Conservation (phyloP, 1,140 invertebrate genomes). For the Dinoponera quadriceps region DNA sequence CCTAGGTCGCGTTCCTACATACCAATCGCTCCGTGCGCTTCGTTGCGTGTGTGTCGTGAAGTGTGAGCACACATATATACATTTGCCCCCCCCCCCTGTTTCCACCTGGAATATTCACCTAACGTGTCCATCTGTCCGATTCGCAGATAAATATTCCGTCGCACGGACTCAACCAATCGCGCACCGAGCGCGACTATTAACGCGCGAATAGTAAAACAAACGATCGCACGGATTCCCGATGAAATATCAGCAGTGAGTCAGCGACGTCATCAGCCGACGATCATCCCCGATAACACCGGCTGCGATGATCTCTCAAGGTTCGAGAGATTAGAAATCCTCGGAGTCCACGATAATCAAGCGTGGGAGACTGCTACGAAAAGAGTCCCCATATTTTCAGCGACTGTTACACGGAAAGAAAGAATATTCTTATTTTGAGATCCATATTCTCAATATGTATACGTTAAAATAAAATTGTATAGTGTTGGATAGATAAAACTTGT, state of each 20-base stretch:
- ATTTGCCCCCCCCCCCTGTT: too few relatives aligned
- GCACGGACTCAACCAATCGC: background rate
- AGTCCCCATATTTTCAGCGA: too few relatives aligned
- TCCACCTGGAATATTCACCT: constrained; percentile 21
- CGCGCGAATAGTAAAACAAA: constrained; percentile 38
- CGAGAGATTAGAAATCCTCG: background rate
- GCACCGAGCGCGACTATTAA: constrained; percentile 19
- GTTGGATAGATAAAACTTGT: too few relatives aligned
- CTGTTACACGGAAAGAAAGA: too few relatives aligned
- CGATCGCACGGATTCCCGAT: constrained; percentile 30
- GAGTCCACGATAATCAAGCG: background rate
- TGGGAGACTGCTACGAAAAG: background rate
- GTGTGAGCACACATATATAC: background rate
- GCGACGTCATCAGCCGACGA: background rate
- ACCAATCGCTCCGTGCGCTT: background rate
- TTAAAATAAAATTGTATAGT: too few relatives aligned
- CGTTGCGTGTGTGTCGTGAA: background rate
- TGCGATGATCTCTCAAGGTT: background rate
- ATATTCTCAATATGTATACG: too few relatives aligned
- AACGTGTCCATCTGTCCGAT: constrained; percentile 34
- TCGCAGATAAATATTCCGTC: constrained; percentile 55
- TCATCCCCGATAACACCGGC: background rate
- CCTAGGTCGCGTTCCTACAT: constrained; percentile 23
- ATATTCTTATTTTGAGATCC: too few relatives aligned
- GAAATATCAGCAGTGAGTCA: constrained; percentile 14